phyloP scores from a whole-genome alignment of 1,140 invertebrate species.

The Scaptomyza montana region DNA sequence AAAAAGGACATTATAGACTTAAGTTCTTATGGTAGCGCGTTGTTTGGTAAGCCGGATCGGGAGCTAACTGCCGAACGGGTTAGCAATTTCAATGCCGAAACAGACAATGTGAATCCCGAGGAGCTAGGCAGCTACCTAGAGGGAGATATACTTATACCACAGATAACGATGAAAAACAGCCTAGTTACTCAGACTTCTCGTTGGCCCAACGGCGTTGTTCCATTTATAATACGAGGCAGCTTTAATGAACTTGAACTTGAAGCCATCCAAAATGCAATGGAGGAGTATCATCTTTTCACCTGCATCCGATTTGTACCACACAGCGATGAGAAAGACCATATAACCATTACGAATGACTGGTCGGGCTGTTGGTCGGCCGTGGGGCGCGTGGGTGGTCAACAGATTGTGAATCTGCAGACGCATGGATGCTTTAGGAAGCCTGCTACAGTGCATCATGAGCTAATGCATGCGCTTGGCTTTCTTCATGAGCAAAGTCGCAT shows the following conservation, averaged over 20 bases:
- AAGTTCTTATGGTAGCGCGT: constrained; percentile 43
- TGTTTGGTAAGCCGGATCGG: constrained; percentile 43
- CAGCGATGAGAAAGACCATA: constrained; percentile 86
- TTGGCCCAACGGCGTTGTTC: constrained; percentile 88
- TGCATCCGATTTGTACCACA: constrained; percentile 89
- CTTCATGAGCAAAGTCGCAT: constrained; percentile 92
- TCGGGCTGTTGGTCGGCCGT: constrained; percentile 92
- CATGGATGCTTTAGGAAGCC: constrained; percentile 89
- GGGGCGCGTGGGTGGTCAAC: constrained; percentile 86
- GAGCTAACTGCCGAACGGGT: constrained; percentile 83
- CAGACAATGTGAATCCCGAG: constrained; percentile 87
- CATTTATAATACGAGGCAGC: constrained; percentile 87
- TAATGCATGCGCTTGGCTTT: constrained; percentile 94
- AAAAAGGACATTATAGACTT: constrained; percentile 46
- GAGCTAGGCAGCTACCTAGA: constrained; percentile 89
- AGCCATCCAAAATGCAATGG: constrained; percentile 86
- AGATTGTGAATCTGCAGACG: constrained; percentile 88
- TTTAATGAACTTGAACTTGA: constrained; percentile 82
- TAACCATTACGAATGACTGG: constrained; percentile 86
- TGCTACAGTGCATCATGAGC: constrained; percentile 90
- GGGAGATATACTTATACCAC: constrained; percentile 89
- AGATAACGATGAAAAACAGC: constrained; percentile 85
- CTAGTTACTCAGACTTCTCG: constrained; percentile 85
- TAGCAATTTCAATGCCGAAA: constrained; percentile 85
- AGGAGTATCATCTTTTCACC: constrained; percentile 87